These are phyloP conservation scores for Microtus montanus DNA, from an alignment of 2,113 vertebrate species.

Conservation along the genomic window DNA sequence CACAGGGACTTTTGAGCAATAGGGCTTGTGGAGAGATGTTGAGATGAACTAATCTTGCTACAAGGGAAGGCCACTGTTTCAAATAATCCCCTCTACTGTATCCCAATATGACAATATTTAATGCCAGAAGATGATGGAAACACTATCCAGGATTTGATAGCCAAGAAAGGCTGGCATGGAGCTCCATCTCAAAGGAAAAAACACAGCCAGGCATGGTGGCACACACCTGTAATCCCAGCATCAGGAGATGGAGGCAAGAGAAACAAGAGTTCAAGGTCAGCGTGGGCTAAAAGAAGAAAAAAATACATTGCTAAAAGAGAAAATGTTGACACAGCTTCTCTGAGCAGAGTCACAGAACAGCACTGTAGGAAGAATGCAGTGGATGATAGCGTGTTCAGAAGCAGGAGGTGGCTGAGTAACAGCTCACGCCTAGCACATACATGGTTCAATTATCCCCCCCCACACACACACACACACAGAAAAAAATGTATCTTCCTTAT, in stretches of 20 bases:
- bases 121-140: background rate
- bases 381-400: too few relatives aligned
- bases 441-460: background rate
- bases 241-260: background rate
- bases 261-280: background rate
- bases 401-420: background rate
- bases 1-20: background rate
- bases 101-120: background rate
- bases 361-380: background rate
- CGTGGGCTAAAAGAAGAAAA: background rate
- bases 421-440: too few relatives aligned
- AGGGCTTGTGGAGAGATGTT: background rate
- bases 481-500: background rate
- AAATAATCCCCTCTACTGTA: too few relatives aligned
- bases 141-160: background rate
- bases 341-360: background rate
- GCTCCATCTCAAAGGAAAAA: background rate
- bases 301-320: background rate
- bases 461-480: background rate
- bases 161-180: background rate
- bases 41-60: background rate
- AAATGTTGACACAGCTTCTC: background rate
- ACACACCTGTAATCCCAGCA: background rate
- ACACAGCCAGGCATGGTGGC: too few relatives aligned
- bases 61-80: too few relatives aligned